Evolutionary conservation across 1,140 invertebrate genomes (phyloP).

Genomic region (Papilio dardanus): DNA sequence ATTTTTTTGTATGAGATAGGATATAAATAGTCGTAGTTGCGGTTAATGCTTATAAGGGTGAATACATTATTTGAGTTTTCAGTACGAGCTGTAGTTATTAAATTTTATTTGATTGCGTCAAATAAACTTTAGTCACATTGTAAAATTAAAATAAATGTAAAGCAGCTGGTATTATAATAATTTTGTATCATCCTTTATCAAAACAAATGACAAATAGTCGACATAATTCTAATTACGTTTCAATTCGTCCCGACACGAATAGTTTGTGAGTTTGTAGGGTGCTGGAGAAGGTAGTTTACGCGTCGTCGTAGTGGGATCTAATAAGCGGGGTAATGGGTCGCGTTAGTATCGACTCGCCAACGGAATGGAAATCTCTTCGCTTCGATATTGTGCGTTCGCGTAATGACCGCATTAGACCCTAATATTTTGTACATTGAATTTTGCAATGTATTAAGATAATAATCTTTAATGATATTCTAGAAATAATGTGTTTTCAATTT

Average conservation of each 20-base stretch:
- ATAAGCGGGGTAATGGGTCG: conserved; percentile 19
- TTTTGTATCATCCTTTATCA: too few species aligned
- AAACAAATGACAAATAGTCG: too few species aligned
- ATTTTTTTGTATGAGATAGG: neutral
- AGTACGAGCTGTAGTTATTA: too few species aligned
- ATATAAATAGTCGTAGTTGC: neutral
- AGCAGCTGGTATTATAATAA: too few species aligned
- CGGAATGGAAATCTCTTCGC: conserved; percentile 18
- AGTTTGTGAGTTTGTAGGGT: conserved; percentile 1
- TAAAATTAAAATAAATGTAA: too few species aligned
- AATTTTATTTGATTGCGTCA: too few species aligned
- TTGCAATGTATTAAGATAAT: neutral
- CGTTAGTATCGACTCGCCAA: conserved; percentile 13
- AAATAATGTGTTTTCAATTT: too few species aligned
- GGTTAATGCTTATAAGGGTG: too few species aligned
- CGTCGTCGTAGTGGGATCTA: conserved; percentile 17
- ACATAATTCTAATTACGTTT: too few species aligned
- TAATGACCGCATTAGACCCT: conserved; percentile 15
- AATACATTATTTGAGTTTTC: too few species aligned
- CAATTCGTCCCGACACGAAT: neutral
- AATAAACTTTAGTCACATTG: too few species aligned
- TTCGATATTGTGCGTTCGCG: conserved; percentile 16
- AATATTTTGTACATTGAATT: conserved; percentile 9
- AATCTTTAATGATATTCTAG: too few species aligned
- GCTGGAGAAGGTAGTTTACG: conserved; percentile 4